Evolutionary conservation across 2,797 vertebrate genomes (phyloP), one percentile per base, ranked within the genome.

Genomic region (Uromys caudimaculatus): DNA sequence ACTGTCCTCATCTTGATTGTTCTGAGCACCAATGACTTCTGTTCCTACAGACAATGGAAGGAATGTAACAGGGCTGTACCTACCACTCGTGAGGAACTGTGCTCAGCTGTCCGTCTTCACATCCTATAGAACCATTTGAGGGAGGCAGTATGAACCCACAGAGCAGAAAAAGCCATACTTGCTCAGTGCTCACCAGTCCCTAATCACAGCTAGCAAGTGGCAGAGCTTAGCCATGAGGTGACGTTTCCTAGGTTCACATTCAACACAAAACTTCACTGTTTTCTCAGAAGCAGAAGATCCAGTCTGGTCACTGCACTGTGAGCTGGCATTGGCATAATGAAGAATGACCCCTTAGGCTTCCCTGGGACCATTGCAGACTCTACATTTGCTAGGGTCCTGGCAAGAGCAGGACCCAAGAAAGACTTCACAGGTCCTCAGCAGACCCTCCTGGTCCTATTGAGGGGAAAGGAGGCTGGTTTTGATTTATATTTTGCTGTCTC

Each of bases 401-500:
- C 38, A 23, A 85, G 71, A 56, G 6, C 35, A 38, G 75, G 21
- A 67, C 29, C 41, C 60, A 19, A 0, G 12, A 50, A 82, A 67
- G 44, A n/a, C 24, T 8, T 1, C 4, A 7, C 2, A 69, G 32
- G 41, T 35, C 19, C 44, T 62, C 44, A 44, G 41, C 41, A 82
- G 38, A 27, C 67, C 29, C 52, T n/a, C 17, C 41, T 21, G 52
- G 93, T 73, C 71, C 60, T 82, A 52, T 12, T 29, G 73, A 83
- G 82, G 69, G 16, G 58, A 67, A 83, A 62, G 27, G 54, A 56
- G 75, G 29, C 47, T 27, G 83, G 38, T 52, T 94, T 89, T 78
- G n/a, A 83, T 89, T 89, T 89, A 50, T 47, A 56, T 54, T 89
- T 56, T 82, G 52, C 47, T 77, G 90, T 92, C 82, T 75, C 67